phyloP scores from a whole-genome alignment of 2,797 vertebrate species.

The Varecia variegata region DNA sequence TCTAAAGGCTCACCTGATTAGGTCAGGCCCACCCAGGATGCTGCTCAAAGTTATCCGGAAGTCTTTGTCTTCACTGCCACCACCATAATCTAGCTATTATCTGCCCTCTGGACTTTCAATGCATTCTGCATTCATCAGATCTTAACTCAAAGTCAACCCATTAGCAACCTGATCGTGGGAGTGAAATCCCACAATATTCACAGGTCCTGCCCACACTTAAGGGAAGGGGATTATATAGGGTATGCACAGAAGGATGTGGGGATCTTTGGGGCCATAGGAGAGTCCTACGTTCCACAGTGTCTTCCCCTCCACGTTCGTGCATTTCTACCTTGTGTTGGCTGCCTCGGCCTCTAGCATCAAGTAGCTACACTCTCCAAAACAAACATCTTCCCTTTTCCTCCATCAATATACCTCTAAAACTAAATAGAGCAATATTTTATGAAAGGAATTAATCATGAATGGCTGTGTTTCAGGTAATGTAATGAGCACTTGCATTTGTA shows the following conservation, averaged over 20 bases:
- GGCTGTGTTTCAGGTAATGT: background rate
- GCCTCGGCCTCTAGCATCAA: background rate
- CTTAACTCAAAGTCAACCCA: background rate
- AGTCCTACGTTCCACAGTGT: background rate
- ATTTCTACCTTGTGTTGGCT: background rate
- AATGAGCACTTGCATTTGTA: background rate
- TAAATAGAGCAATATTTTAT: background rate
- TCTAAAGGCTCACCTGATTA: background rate
- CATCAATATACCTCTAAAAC: background rate
- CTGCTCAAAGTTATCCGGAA: background rate
- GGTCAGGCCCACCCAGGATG: background rate
- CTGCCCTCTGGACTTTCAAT: background rate
- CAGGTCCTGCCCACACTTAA: background rate
- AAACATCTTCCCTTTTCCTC: background rate
- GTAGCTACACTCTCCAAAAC: background rate
- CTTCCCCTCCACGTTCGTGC: fast-evolving
- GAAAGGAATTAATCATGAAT: background rate
- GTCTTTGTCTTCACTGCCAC: background rate
- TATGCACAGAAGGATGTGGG: background rate
- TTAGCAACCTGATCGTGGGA: background rate
- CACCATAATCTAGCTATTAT: background rate
- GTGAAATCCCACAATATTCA: background rate
- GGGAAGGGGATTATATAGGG: fast-evolving
- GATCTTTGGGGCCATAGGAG: background rate
- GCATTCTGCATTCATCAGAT: background rate